Evolutionary conservation across 2,797 vertebrate species (phyloP).

Genomic region (Numenius phaeopus): DNA sequence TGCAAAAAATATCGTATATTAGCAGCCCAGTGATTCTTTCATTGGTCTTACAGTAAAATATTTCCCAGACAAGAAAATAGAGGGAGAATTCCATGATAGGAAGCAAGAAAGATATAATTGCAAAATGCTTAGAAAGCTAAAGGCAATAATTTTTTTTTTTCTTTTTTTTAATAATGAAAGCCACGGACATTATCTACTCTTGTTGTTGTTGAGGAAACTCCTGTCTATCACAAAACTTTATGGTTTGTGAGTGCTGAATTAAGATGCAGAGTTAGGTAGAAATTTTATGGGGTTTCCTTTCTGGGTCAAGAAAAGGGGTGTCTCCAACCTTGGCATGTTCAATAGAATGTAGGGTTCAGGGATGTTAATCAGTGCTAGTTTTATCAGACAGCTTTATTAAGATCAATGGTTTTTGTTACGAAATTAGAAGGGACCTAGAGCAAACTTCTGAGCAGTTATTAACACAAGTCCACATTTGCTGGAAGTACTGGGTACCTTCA

Average conservation of each 20-base stretch:
- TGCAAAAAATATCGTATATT: neutral
- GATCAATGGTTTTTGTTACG: constrained; percentile 85
- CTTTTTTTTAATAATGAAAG: neutral
- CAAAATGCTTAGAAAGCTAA: neutral
- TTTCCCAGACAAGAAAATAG: neutral
- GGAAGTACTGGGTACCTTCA: constrained; percentile 85
- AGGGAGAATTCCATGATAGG: neutral
- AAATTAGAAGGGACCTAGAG: constrained; percentile 84
- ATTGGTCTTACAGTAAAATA: neutral
- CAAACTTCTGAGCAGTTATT: constrained; percentile 89
- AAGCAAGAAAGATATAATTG: neutral
- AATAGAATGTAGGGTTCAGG: constrained; percentile 70
- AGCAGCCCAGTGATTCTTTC: neutral
- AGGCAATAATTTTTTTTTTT: neutral
- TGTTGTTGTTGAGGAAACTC: neutral
- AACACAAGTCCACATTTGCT: constrained; percentile 86
- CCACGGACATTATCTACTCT: neutral
- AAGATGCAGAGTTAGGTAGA: constrained; percentile 50
- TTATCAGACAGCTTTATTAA: constrained; percentile 91
- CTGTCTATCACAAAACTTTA: neutral
- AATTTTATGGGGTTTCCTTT: constrained; percentile 62
- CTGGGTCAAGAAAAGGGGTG: neutral
- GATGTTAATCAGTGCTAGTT: constrained; percentile 88
- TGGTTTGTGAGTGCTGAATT: constrained; percentile 13
- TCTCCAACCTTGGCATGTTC: constrained; percentile 37